Evolutionary conservation across 2,888 invertebrate species (phyloP).

Genomic region (Eupithecia dodoneata): DNA sequence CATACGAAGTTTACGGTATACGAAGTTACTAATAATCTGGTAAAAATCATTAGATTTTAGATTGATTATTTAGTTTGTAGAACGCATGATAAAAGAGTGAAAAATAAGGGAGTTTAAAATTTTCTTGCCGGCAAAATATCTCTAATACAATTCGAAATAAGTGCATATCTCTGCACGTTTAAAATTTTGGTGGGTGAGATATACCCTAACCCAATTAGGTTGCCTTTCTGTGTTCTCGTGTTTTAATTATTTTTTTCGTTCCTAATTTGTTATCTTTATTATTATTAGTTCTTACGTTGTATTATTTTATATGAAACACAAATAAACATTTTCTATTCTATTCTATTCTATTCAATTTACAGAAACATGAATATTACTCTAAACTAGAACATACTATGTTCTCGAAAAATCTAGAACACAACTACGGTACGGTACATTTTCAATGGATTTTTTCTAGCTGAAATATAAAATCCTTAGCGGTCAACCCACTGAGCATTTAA

Average conservation of each 20-base stretch:
- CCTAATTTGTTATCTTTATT: too few species aligned
- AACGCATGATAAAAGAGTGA: not conserved
- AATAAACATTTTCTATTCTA: too few species aligned
- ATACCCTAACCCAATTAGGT: not conserved
- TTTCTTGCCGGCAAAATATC: not conserved
- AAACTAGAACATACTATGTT: not conserved
- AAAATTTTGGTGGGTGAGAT: not conserved
- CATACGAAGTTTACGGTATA: too few species aligned
- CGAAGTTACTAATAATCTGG: too few species aligned
- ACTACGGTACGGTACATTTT: not conserved
- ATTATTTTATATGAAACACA: too few species aligned
- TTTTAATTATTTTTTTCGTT: too few species aligned
- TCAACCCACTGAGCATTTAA: conserved; percentile 49
- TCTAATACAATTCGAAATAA: not conserved
- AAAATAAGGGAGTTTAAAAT: not conserved
- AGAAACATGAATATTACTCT: not conserved
- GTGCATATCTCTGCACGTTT: too few species aligned
- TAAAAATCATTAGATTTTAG: not conserved
- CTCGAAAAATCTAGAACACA: not conserved
- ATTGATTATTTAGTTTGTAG: too few species aligned
- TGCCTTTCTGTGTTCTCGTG: too few species aligned
- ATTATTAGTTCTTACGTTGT: too few species aligned
- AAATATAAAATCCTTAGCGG: conserved; percentile 25
- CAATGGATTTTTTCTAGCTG: not conserved
- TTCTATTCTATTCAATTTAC: too few species aligned